These are phyloP conservation scores for Eciton burchellii DNA, from an alignment of 1,140 invertebrate genomes.

Conservation along the genomic window DNA sequence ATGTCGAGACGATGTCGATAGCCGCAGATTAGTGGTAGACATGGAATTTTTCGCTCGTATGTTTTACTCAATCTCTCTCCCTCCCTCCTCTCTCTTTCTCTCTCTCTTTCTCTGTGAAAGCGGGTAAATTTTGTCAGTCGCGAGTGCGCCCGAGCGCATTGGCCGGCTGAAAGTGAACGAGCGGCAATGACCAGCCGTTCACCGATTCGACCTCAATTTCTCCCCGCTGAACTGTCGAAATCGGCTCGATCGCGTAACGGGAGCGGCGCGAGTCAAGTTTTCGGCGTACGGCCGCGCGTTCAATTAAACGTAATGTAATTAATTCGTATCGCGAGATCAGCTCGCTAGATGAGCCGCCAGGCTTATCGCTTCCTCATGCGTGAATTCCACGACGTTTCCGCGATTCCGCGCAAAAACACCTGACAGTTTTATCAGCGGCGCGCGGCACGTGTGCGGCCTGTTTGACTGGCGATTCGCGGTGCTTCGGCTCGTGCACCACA, in stretches of 20 bases:
- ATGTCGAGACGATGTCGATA: slow-evolving; percentile 27
- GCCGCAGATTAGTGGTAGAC: neutral
- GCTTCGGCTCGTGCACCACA: slow-evolving; percentile 63
- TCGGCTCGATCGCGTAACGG: neutral
- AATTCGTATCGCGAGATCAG: slow-evolving; percentile 24
- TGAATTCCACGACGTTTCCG: slow-evolving; percentile 9
- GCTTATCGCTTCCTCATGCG: neutral
- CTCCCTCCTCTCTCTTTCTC: too few species aligned
- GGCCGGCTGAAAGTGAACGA: neutral
- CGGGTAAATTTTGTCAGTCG: too few species aligned
- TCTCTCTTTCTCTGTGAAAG: neutral
- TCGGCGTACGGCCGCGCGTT: neutral
- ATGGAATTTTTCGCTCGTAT: neutral
- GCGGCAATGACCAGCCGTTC: neutral
- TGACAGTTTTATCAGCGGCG: slow-evolving; percentile 43
- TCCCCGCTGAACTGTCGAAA: neutral
- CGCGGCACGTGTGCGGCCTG: slow-evolving; percentile 53
- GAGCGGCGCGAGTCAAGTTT: neutral
- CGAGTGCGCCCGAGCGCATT: neutral
- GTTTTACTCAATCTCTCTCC: too few species aligned
- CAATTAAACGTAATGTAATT: slow-evolving; percentile 22
- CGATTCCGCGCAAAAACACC: slow-evolving; percentile 14
- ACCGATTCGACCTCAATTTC: neutral
- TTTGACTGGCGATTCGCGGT: slow-evolving; percentile 25
- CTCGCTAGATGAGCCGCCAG: neutral